phyloP scores from a whole-genome alignment of 2,888 invertebrate species.

The Galeopsomyia nigrocyanea region DNA sequence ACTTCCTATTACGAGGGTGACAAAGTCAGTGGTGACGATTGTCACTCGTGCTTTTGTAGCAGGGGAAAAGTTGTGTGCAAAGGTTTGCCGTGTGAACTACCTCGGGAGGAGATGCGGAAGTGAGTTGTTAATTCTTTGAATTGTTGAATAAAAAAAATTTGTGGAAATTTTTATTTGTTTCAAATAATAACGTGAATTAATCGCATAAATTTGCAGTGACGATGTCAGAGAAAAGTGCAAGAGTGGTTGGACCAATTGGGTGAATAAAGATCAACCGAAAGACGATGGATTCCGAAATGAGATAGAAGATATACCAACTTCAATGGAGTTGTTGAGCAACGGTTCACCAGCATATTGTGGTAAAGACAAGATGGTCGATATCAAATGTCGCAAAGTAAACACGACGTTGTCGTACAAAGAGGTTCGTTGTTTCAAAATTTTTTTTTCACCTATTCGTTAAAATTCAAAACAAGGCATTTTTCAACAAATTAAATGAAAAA shows the following conservation, averaged over 20 bases:
- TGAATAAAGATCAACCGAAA: slow-evolving; percentile 74
- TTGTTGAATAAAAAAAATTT: too few relatives aligned
- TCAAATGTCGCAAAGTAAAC: slow-evolving; percentile 82
- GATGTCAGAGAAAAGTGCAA: slow-evolving; percentile 72
- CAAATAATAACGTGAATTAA: too few relatives aligned
- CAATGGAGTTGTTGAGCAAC: slow-evolving; percentile 70
- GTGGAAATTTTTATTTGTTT: too few relatives aligned
- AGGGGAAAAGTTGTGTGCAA: slow-evolving; percentile 78
- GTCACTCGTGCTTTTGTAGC: slow-evolving; percentile 85
- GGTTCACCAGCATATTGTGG: slow-evolving; percentile 74
- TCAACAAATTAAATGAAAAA: neutral
- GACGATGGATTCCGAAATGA: slow-evolving; percentile 69
- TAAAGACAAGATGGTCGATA: slow-evolving; percentile 76
- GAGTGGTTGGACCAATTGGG: slow-evolving; percentile 86
- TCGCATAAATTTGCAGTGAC: slow-evolving; percentile 62
- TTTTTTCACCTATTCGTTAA: neutral
- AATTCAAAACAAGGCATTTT: too few relatives aligned
- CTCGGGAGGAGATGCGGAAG: too few relatives aligned
- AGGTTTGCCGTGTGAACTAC: slow-evolving; percentile 76
- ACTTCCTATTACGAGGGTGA: slow-evolving; percentile 81
- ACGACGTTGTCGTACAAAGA: slow-evolving; percentile 64
- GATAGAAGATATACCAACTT: slow-evolving; percentile 73
- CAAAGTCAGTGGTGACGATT: slow-evolving; percentile 80
- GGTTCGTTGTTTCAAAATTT: slow-evolving; percentile 8
- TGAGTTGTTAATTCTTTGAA: too few relatives aligned